phyloP scores from a whole-genome alignment of 1,140 invertebrate species.

The Leptestheria dahalacensis region DNA sequence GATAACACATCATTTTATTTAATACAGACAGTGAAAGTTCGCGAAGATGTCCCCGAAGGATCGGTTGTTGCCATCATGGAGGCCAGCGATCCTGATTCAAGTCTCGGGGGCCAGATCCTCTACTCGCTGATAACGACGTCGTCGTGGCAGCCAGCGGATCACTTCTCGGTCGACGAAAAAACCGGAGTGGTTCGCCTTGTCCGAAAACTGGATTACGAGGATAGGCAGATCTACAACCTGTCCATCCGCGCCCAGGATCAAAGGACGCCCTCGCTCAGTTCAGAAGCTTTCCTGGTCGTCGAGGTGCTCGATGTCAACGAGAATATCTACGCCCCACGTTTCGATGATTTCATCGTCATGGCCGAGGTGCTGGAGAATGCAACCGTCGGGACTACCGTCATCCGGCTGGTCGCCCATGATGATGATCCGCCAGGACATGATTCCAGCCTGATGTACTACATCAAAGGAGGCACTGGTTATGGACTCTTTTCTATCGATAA shows the following conservation, averaged over 20 bases:
- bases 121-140: constrained; percentile 53
- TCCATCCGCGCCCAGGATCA: constrained; percentile 68
- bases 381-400: constrained; percentile 52
- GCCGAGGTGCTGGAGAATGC: constrained; percentile 58
- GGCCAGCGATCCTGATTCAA: constrained; percentile 75
- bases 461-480: constrained; percentile 73
- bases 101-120: constrained; percentile 53
- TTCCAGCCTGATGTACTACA: constrained; percentile 66
- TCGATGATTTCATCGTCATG: constrained; percentile 59
- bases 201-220: constrained; percentile 66
- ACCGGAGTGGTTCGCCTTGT: constrained; percentile 69
- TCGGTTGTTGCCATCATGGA: constrained; percentile 34
- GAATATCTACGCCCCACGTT: constrained; percentile 66
- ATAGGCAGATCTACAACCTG: constrained; percentile 71
- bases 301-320: constrained; percentile 89
- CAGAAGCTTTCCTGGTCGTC: constrained; percentile 57
- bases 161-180: constrained; percentile 57
- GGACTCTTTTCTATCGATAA: constrained; percentile 81
- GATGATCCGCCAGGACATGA: constrained; percentile 59
- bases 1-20: constrained; percentile 32
- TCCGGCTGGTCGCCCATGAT: constrained; percentile 60
- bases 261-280: constrained; percentile 46
- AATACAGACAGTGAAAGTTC: constrained; percentile 50
- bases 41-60: constrained; percentile 79
- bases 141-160: constrained; percentile 35